phyloP scores from a whole-genome alignment of 2,888 invertebrate genomes.

The Polydrusus cervinus region DNA sequence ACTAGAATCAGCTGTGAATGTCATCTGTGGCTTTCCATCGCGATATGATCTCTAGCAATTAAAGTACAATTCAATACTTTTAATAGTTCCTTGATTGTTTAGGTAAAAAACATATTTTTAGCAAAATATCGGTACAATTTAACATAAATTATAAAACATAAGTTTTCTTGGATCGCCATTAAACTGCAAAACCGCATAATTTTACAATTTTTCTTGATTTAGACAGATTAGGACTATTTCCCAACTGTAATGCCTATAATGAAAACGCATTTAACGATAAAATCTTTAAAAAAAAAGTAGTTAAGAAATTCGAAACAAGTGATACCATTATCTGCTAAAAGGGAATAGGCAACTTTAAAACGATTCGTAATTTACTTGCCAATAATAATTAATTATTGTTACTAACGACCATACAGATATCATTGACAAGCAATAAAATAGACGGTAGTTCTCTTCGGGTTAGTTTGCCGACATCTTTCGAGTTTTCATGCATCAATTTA shows the following conservation, averaged over 20 bases:
- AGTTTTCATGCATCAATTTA: no score
- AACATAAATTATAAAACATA: not conserved
- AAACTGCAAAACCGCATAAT: slow-evolving; percentile 4
- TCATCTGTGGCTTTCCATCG: no score
- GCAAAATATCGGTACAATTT: not conserved
- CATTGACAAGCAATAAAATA: not conserved
- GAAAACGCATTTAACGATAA: slow-evolving; percentile 6
- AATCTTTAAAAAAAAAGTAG: slow-evolving; percentile 4
- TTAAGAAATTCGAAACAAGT: not conserved
- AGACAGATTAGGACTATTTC: slow-evolving; percentile 1
- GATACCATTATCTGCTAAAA: not conserved
- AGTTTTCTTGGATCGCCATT: not conserved
- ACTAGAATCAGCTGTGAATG: no score
- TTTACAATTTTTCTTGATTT: slow-evolving; percentile 8
- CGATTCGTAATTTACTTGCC: not conserved
- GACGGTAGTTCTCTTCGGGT: no score
- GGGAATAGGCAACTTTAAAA: not conserved
- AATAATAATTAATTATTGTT: not conserved
- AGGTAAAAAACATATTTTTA: not conserved
- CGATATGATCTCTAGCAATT: no score
- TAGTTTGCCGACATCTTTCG: no score
- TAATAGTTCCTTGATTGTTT: no score
- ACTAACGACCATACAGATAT: not conserved
- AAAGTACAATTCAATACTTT: no score
- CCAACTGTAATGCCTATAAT: not conserved